A percentile compares a stretch with the other conserved stretches of the same genome.
Conservation (phyloP, 2,113 vertebrate genomes). For the Sinocyclocheilus rhinocerous region DNA sequence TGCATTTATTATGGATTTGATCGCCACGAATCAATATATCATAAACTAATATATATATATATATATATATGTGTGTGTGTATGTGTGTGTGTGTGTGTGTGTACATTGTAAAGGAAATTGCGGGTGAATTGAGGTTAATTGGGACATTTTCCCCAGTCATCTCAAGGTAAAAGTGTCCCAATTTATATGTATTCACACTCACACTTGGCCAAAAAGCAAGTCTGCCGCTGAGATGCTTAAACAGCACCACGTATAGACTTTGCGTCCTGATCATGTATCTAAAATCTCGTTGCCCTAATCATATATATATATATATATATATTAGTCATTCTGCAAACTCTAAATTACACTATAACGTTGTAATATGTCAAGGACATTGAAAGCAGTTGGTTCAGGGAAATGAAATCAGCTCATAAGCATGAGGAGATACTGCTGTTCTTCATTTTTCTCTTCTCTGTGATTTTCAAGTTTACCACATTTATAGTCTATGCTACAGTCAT, state of each 20-base stretch:
- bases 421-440: not conserved
- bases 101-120: too few relatives aligned
- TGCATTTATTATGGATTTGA: too few relatives aligned
- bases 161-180: not conserved
- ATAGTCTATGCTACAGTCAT: not conserved
- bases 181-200: not conserved
- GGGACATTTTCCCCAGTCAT: not conserved
- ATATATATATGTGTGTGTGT: slow-evolving; percentile 53
- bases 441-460: not conserved
- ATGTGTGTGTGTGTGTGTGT: too few relatives aligned
- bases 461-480: not conserved
- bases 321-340: not conserved
- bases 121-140: too few relatives aligned
- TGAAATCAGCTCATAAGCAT: not conserved
- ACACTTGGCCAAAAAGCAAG: not conserved
- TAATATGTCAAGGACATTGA: slow-evolving; percentile 5
- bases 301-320: not conserved
- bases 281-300: not conserved
- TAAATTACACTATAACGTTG: not conserved
- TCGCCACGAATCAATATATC: too few relatives aligned
- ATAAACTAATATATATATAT: too few relatives aligned
- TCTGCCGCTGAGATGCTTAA: not conserved
- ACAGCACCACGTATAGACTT: not conserved
- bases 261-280: not conserved
- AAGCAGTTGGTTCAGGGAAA: not conserved